Evolutionary conservation across 2,113 vertebrate genomes (phyloP), one percentile per base, ranked within the genome.

Genomic region (Oxyura jamaicensis): DNA sequence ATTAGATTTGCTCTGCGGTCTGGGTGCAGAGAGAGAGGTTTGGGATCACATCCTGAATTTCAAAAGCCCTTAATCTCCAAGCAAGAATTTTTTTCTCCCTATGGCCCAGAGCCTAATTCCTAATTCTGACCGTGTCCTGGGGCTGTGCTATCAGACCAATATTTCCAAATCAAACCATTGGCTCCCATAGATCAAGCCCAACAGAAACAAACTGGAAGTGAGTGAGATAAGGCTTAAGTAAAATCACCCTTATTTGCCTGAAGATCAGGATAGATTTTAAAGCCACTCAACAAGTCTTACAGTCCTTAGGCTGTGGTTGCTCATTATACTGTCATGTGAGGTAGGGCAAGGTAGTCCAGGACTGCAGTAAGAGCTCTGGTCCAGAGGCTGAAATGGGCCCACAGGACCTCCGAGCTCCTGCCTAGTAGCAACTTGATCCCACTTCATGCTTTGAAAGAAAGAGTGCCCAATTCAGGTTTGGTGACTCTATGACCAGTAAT

Each of bases 401-500:
- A 59, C 20, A 59, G 36, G 12, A 71, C 4, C 6, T 13, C 13
- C 42, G 36, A 67, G 21, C 11, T 60, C 82, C 31, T 80, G 20
- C 11, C 67, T 50, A 55, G 29, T 10, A 33, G 25, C 16, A 44
- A 18, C 19, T 80, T 6, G 4, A 1, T 83, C 8, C 14, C 3
- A 4, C 55, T 80, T 53, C 42, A 33, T 15, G 28, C 15, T 39
- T 35, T 13, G 16, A 15, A 23, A 46, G 60, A 67, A 81, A 67
- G 50, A 39, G 25, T 15, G 15, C 3, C 35, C 55, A 52, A 22
- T 44, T 71, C 77, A 78, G 13, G 13, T 74, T 80, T 81, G n/a
- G 19, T 22, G 2, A 48, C 28, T 76, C 14, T 22, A 0, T n/a
- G 41, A 36, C 15, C 0, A 1, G 8, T 66, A 85, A 76, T 0